These are phyloP conservation scores for Diorhabda elongata DNA, from an alignment of 1,140 invertebrate species.

Conservation along the genomic window DNA sequence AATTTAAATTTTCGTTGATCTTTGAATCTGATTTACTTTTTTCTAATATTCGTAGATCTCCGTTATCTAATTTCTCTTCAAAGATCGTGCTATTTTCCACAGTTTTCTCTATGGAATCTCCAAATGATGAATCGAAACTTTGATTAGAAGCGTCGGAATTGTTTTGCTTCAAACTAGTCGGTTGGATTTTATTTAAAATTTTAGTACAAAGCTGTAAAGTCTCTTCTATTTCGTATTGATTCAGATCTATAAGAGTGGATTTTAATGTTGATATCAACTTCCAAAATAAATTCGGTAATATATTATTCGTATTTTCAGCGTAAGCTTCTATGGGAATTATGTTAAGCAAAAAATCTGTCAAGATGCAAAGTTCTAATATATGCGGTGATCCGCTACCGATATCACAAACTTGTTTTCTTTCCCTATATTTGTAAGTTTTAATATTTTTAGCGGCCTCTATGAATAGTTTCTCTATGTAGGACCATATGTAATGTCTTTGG, in stretches of 20 bases:
- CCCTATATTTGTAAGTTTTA: slow-evolving; percentile 34
- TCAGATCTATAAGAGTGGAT: slow-evolving; percentile 55
- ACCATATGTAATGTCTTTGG: slow-evolving; percentile 84
- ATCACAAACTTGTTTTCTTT: slow-evolving; percentile 47
- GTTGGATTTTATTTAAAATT: slow-evolving; percentile 73
- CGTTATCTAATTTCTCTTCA: slow-evolving; percentile 17
- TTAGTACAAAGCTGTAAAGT: slow-evolving; percentile 68
- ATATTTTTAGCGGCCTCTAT: slow-evolving; percentile 51
- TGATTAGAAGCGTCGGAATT: slow-evolving; percentile 17
- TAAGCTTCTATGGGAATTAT: slow-evolving; percentile 77
- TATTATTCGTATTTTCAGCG: slow-evolving; percentile 73
- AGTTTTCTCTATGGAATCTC: slow-evolving; percentile 5
- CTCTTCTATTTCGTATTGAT: slow-evolving; percentile 59
- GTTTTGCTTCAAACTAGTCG: slow-evolving; percentile 43
- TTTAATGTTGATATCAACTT: slow-evolving; percentile 62
- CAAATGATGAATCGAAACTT: slow-evolving; percentile 3
- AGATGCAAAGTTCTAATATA: slow-evolving; percentile 62
- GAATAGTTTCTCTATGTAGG: slow-evolving; percentile 71
- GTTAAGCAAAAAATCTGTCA: slow-evolving; percentile 76
- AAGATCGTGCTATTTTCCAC: slow-evolving; percentile 12
- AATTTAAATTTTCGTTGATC: slow-evolving; percentile 56
- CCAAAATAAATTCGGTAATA: slow-evolving; percentile 69
- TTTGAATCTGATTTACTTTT: slow-evolving; percentile 66
- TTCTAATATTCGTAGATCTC: slow-evolving; percentile 47
- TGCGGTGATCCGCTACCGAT: slow-evolving; percentile 60